A percentile compares a stretch with the other conserved stretches of the same genome.
Evolutionary conservation across 1,140 invertebrate genomes (phyloP).

Genomic region (Eumeta japonica): DNA sequence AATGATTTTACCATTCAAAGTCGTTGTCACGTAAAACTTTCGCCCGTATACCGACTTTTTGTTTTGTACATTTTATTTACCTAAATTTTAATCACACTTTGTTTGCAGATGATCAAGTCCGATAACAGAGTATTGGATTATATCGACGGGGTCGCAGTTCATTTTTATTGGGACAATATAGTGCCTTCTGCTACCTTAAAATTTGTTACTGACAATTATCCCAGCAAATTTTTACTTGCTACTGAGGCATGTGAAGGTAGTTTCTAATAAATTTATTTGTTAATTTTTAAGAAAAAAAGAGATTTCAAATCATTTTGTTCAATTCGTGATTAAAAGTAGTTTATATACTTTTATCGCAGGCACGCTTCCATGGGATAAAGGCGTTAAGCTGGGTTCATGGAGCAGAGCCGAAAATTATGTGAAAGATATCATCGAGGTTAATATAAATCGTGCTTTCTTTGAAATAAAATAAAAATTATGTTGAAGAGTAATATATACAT

Average conservation of each 20-base stretch:
- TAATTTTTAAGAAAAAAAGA: no score
- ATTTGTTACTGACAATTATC: constrained; percentile 59
- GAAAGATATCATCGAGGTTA: constrained; percentile 67
- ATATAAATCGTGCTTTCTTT: no score
- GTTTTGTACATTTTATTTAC: no score
- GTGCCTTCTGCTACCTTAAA: constrained; percentile 57
- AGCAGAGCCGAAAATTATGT: constrained; percentile 68
- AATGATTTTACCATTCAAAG: no score
- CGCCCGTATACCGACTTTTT: no score
- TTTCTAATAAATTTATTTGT: background rate
- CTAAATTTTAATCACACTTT: no score
- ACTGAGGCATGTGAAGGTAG: constrained; percentile 76
- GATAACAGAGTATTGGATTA: constrained; percentile 63
- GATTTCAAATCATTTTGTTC: no score
- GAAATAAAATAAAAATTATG: no score
- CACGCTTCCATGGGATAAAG: constrained; percentile 20
- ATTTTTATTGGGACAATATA: constrained; percentile 74
- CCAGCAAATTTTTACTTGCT: constrained; percentile 72
- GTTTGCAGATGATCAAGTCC: constrained; percentile 51
- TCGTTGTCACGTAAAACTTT: no score
- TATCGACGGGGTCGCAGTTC: constrained; percentile 78
- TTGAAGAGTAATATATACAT: no score
- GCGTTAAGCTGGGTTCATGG: constrained; percentile 69
- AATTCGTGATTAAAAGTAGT: no score
- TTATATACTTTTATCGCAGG: no score